Conservation (phyloP, 2,888 invertebrate species). For the Eristalis arbustorum region DNA sequence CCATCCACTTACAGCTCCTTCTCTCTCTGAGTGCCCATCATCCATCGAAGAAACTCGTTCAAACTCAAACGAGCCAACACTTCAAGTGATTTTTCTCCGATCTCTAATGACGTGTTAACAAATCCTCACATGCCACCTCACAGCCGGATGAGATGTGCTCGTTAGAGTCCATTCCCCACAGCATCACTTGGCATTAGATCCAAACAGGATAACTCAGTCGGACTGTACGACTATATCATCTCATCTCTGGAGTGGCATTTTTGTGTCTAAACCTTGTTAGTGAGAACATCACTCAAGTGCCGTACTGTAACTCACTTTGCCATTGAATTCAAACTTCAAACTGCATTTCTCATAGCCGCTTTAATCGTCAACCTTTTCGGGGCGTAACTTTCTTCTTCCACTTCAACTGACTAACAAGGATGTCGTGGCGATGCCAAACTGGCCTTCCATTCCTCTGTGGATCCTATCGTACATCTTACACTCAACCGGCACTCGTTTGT, state of each 20-base stretch:
- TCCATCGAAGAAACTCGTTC: neutral
- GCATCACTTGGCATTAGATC: neutral
- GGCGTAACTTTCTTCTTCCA: constrained; percentile 42
- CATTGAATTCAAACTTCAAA: constrained; percentile 64
- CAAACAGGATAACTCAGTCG: neutral
- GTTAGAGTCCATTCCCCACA: neutral
- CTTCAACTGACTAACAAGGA: constrained; percentile 64
- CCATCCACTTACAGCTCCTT: too few species aligned
- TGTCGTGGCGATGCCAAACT: constrained; percentile 47
- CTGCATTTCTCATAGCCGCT: constrained; percentile 67
- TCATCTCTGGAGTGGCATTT: constrained; percentile 30
- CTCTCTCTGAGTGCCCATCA: neutral
- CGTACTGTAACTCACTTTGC: constrained; percentile 59
- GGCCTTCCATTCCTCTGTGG: constrained; percentile 48
- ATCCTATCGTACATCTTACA: constrained; percentile 4
- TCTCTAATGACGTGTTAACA: neutral
- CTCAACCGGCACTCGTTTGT: neutral
- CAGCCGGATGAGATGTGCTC: neutral
- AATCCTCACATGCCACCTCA: neutral
- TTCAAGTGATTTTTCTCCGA: neutral
- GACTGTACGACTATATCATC: constrained; percentile 19
- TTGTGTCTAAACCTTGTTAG: constrained; percentile 61
- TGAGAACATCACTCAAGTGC: constrained; percentile 66
- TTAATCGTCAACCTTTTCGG: constrained; percentile 64
- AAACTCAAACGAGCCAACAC: neutral